Conservation (phyloP, 1,140 invertebrate species). For the Glossosoma conforme region DNA sequence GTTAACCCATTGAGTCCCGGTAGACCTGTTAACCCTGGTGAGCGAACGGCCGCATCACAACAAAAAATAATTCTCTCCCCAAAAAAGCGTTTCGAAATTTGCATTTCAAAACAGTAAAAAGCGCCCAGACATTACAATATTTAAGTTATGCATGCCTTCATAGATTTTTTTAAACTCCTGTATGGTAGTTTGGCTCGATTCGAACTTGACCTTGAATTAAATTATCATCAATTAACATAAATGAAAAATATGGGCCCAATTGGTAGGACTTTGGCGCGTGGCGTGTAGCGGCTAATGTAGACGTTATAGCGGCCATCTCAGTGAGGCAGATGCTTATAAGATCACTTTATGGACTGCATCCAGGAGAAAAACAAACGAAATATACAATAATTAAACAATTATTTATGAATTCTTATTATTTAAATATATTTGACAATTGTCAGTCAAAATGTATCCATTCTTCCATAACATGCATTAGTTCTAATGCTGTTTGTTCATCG, state of each 20-base stretch:
- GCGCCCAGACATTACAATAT: conserved; percentile 21
- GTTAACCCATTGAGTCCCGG: conserved; percentile 15
- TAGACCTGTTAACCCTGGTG: conserved; percentile 17
- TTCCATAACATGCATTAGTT: too few relatives aligned
- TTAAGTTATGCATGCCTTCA: conserved; percentile 28
- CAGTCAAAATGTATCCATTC: too few relatives aligned
- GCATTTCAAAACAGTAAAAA: conserved; percentile 30
- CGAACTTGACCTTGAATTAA: conserved; percentile 32
- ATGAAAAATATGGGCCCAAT: conserved; percentile 31
- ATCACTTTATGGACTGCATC: too few relatives aligned
- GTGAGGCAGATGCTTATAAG: too few relatives aligned
- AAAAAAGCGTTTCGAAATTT: conserved; percentile 22
- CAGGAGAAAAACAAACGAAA: too few relatives aligned
- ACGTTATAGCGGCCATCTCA: background rate
- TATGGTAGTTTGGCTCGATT: conserved; percentile 22
- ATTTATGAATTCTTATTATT: too few relatives aligned
- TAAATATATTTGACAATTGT: too few relatives aligned
- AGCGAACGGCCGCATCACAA: conserved; percentile 7
- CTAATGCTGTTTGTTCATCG: too few relatives aligned
- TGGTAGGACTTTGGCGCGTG: conserved; percentile 14
- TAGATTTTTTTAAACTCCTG: conserved; percentile 17
- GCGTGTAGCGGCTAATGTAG: conserved; percentile 4
- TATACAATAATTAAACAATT: too few relatives aligned
- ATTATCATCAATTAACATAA: conserved; percentile 33
- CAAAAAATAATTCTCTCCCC: conserved; percentile 19